A percentile compares a stretch with the other conserved stretches of the same genome.
phyloP scores from a whole-genome alignment of 2,797 vertebrate species.

The Carduelis carduelis region DNA sequence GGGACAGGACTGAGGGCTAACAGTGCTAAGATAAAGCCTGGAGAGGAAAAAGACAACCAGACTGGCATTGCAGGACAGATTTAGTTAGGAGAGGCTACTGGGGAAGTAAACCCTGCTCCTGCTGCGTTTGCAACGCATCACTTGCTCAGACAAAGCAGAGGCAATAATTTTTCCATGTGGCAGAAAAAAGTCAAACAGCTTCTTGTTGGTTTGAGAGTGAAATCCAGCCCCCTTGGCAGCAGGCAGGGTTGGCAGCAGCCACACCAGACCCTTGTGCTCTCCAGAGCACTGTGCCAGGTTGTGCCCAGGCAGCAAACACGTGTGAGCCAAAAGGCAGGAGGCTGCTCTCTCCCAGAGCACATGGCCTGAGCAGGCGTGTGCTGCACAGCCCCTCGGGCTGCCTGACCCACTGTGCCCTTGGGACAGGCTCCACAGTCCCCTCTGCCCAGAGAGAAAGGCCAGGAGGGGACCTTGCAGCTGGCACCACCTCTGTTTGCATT shows the following conservation, averaged over 20 bases:
- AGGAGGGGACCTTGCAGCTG: neutral
- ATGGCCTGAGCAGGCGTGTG: neutral
- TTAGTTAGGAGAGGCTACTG: neutral
- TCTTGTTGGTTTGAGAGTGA: conserved; percentile 7
- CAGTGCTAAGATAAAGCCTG: neutral
- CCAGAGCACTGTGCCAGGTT: neutral
- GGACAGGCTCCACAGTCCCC: neutral
- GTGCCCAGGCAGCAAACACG: neutral
- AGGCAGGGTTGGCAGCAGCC: neutral
- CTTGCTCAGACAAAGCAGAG: neutral
- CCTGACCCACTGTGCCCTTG: neutral
- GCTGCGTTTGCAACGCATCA: fast-evolving
- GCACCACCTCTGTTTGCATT: fast-evolving
- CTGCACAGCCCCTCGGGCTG: neutral
- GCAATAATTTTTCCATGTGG: neutral
- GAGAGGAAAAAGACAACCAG: neutral
- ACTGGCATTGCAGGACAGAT: neutral
- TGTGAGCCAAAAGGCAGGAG: neutral
- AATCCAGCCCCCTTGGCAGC: conserved; percentile 34
- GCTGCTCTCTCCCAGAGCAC: neutral
- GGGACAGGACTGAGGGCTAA: neutral
- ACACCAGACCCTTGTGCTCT: neutral
- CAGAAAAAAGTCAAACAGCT: neutral
- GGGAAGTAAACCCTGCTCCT: neutral
- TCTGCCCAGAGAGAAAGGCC: fast-evolving